Evolutionary conservation across 1,140 invertebrate genomes (phyloP).

Genomic region (Dendroctonus valens): DNA sequence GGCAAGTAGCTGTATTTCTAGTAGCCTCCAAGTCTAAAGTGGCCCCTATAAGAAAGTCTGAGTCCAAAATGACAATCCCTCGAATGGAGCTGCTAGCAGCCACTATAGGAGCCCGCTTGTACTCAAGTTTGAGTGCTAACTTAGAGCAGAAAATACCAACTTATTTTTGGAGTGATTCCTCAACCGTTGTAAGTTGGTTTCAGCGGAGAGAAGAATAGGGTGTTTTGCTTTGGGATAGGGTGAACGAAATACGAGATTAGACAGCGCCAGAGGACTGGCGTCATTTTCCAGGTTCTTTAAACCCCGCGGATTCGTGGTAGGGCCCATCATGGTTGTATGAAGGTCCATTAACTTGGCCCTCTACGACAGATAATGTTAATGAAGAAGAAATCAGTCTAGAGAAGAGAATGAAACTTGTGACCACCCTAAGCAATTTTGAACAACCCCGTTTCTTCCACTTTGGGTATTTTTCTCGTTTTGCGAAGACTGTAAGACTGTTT

Average conservation of each 20-base stretch:
- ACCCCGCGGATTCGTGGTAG: slow-evolving; percentile 50
- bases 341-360: slow-evolving; percentile 37
- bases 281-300: slow-evolving; percentile 47
- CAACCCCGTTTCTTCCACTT: neutral
- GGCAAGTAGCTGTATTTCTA: slow-evolving; percentile 14
- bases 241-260: slow-evolving; percentile 42
- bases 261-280: slow-evolving; percentile 42
- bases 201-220: slow-evolving; percentile 34
- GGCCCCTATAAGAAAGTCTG: slow-evolving; percentile 32
- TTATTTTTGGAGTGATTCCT: slow-evolving; percentile 1
- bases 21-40: slow-evolving; percentile 38
- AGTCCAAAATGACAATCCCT: slow-evolving; percentile 37
- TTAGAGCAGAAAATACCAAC: neutral
- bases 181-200: slow-evolving; percentile 42
- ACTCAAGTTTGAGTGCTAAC: neutral
- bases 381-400: slow-evolving; percentile 1
- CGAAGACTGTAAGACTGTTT: too few relatives aligned
- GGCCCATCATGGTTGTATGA: slow-evolving; percentile 43
- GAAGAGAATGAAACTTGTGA: neutral
- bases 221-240: slow-evolving; percentile 43
- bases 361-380: neutral
- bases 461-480: neutral
- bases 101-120: slow-evolving; percentile 22
- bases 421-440: slow-evolving; percentile 6
- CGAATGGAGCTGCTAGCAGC: slow-evolving; percentile 39